These are phyloP conservation scores for Saiga tatarica DNA, from an alignment of 2,113 vertebrate species.

Conservation along the genomic window DNA sequence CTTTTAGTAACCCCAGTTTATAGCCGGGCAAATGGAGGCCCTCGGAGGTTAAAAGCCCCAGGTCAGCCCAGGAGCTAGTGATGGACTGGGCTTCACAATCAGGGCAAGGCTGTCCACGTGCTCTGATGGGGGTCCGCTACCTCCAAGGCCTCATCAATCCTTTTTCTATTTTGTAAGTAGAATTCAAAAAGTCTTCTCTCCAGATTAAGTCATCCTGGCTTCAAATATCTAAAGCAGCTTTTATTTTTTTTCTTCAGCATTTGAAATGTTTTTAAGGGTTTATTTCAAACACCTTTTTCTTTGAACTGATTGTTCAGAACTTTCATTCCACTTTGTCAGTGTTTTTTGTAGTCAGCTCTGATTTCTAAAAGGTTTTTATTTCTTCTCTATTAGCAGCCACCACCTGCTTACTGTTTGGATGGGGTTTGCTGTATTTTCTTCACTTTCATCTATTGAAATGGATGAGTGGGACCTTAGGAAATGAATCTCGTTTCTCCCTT, in stretches of 20 bases:
- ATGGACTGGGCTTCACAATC: background rate
- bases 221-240: conserved; percentile 58
- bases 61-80: background rate
- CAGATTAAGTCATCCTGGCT: conserved; percentile 62
- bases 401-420: conserved; percentile 74
- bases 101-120: rapidly evolving
- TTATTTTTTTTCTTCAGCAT: background rate
- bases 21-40: conserved; percentile 51
- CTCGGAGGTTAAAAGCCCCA: conserved; percentile 20
- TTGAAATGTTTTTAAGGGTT: conserved; percentile 74
- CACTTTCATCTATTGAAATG: conserved; percentile 78
- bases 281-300: conserved; percentile 62
- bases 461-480: conserved; percentile 73
- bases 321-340: conserved; percentile 49
- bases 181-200: conserved; percentile 45
- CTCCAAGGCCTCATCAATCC: background rate
- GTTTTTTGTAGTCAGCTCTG: conserved; percentile 55
- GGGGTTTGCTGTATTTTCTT: conserved; percentile 78
- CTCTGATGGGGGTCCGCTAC: background rate
- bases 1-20: conserved; percentile 65
- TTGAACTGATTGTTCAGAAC: conserved; percentile 61
- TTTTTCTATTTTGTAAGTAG: background rate
- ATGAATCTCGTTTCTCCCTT: conserved; percentile 75
- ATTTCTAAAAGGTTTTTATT: conserved; percentile 71
- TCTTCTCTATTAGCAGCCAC: conserved; percentile 70